Base-by-base conservation (phyloP, 2,888 invertebrate genomes). In the Ichneumon xanthorius region DNA sequence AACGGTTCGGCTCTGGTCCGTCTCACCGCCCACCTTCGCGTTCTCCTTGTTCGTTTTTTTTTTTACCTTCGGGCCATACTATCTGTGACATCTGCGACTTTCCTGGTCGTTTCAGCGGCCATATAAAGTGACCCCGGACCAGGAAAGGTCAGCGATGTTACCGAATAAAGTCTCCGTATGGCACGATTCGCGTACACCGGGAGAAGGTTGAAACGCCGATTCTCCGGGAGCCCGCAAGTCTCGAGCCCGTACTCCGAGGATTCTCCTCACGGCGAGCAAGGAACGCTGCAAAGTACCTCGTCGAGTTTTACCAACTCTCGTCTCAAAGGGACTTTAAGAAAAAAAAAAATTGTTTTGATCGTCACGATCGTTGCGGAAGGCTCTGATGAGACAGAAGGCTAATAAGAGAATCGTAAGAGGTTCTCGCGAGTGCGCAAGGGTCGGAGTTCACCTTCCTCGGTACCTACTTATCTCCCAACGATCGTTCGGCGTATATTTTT, bases 71-170 rank as follows among this genome's bases (percentile, higher is more conserved):
- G 50, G 16, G 61, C 16, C 30, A 6, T 70, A 71, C 85, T 87
- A 85, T 87, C 87, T 67, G 53, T 72, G 82, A 86, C 80, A 87
- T 88, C 85, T 84, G 77, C 68, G 77, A 72, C 83, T 87, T 84
- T 84, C 81, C 80, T 84, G 70, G 80, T 86, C 67, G 73, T 83
- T 78, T 77, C 76, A 80, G 58, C 82, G 75, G 72, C 80, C 82
- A 65, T 85, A 79, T 82, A 78, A 53, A 58, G 63, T 80, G 72
- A 83, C 86, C 82, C 61, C 48, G 85, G 50, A 73, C 81, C 83
- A 77, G 78, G 70, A 72, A 77, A 80, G 84, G 87, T 85, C 85
- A 78, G 63, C 85, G 53, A 72, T 75, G 79, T 84, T 45, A 79
- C 81, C 71, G 79, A 86, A 79, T 84, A 79, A 75, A 78, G 71